phyloP scores from a whole-genome alignment of 2,888 invertebrate species.

The Allolobophora icterica region DNA sequence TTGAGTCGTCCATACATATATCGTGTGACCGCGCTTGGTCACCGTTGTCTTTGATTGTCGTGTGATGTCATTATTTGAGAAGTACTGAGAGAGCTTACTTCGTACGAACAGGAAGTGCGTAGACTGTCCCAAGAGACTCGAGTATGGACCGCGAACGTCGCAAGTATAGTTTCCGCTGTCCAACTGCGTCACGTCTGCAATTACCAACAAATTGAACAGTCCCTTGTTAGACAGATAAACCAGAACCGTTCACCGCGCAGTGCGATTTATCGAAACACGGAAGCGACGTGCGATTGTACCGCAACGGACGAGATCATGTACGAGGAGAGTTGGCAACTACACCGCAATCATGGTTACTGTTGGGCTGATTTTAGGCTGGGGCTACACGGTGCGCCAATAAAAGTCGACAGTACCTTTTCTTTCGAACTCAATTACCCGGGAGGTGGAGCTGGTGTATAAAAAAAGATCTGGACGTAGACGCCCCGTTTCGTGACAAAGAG shows the following conservation, averaged over 20 bases:
- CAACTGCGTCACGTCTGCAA: slow-evolving; percentile 27
- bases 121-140: background rate
- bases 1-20: too few species aligned
- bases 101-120: slow-evolving; percentile 33
- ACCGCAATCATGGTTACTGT: too few species aligned
- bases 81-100: background rate
- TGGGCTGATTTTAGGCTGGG: background rate
- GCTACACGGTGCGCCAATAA: background rate
- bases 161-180: slow-evolving; percentile 38
- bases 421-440: too few species aligned
- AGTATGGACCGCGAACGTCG: slow-evolving; percentile 34
- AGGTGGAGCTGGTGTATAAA: too few species aligned
- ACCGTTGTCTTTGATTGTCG: background rate
- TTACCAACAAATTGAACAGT: background rate
- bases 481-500: too few species aligned
- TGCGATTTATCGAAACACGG: background rate
- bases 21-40: too few species aligned
- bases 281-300: too few species aligned
- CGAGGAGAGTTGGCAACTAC: too few species aligned
- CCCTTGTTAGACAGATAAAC: background rate
- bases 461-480: too few species aligned
- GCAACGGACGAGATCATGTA: too few species aligned
- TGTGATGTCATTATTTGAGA: background rate
- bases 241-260: background rate
- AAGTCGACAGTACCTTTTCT: background rate